Evolutionary conservation across 2,113 vertebrate genomes (phyloP).

Genomic region (Acrocephalus kingi): DNA sequence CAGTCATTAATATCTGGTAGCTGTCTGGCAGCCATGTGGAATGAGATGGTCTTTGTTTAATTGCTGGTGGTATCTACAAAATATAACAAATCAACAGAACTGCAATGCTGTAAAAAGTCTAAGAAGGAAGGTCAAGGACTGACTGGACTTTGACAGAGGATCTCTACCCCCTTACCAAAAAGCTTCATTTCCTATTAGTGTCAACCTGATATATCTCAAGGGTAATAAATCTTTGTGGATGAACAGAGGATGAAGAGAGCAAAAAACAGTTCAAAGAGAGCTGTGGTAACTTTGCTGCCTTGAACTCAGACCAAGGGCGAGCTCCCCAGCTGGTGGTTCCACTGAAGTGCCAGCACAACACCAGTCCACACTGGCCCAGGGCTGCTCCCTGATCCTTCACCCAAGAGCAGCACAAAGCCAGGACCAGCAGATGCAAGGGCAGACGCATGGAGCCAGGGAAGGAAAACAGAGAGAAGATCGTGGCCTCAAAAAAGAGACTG

Average conservation of each 20-base stretch:
- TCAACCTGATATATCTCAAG: conserved; percentile 22
- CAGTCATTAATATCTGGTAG: neutral
- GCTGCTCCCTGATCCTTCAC: neutral
- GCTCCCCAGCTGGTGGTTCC: neutral
- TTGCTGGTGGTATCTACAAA: neutral
- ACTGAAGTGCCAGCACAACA: neutral
- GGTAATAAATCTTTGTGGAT: neutral
- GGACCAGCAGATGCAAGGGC: neutral
- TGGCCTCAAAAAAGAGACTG: neutral
- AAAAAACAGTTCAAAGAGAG: neutral
- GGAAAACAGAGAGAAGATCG: neutral
- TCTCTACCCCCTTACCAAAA: neutral
- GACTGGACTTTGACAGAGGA: neutral
- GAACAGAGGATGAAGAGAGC: neutral
- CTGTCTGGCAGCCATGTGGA: neutral
- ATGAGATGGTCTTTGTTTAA: neutral
- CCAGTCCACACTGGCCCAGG: neutral
- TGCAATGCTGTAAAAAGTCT: neutral
- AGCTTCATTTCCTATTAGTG: conserved; percentile 2
- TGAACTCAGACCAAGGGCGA: neutral
- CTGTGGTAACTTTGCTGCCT: neutral
- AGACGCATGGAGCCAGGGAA: neutral
- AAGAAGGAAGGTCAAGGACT: conserved; percentile 28
- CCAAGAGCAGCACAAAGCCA: neutral
- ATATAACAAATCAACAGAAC: neutral